Conservation (phyloP, 2,888 invertebrate species). For the Pemphredon lugubris region DNA sequence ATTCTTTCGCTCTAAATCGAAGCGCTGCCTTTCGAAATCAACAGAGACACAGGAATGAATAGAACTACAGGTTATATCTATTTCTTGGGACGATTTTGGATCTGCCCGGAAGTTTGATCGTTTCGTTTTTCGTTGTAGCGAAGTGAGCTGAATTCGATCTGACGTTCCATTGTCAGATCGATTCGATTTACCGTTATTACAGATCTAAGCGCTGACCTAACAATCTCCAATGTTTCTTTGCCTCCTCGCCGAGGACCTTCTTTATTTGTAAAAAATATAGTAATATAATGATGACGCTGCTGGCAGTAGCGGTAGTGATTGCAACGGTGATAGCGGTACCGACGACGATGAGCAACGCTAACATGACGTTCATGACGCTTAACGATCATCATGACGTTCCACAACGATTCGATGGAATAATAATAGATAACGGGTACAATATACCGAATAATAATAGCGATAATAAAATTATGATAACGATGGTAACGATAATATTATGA, state of each 20-base stretch:
- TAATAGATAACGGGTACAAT: too few relatives aligned
- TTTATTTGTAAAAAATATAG: constrained; percentile 81
- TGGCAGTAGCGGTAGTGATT: constrained; percentile 43
- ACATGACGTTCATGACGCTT: constrained; percentile 6
- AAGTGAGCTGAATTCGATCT: too few relatives aligned
- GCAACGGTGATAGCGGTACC: constrained; percentile 30
- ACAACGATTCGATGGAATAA: too few relatives aligned
- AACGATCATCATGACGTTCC: constrained; percentile 18
- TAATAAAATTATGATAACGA: constrained; percentile 10
- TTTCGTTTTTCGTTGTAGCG: too few relatives aligned
- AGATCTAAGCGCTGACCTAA: neutral
- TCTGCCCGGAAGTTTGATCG: too few relatives aligned
- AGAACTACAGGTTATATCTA: too few relatives aligned
- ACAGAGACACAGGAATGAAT: too few relatives aligned
- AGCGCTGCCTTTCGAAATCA: constrained; percentile 21
- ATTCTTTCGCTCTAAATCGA: neutral
- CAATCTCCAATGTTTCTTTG: neutral
- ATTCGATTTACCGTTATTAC: neutral
- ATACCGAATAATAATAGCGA: constrained; percentile 19
- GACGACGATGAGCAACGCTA: constrained; percentile 33
- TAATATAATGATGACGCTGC: constrained; percentile 70
- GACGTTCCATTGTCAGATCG: neutral
- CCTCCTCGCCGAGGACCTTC: constrained; percentile 59
- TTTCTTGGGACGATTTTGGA: too few relatives aligned
- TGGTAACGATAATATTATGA: neutral